Base-by-base conservation (phyloP, 2,797 vertebrate genomes). In the Adelosebastes latens region DNA sequence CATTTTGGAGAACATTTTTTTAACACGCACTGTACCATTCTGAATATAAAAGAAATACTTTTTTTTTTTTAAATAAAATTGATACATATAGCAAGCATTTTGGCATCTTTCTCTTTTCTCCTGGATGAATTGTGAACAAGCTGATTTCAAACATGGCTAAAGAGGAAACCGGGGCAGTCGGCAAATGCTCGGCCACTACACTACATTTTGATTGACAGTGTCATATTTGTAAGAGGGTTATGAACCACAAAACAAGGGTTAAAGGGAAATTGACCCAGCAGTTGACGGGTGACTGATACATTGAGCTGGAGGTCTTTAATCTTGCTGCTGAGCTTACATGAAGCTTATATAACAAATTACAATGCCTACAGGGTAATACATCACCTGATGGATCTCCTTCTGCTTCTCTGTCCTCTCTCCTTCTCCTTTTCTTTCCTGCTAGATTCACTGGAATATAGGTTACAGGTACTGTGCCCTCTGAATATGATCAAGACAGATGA, bases 231-330 rank as follows among this genome's bases (percentile, higher is more conserved):
- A 91, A 94, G 94, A 95, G 94, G 88, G 93, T 94, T 92, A 89
- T 96, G 96, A 97, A 96, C 96, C 96, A 95, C 94, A 94, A 96
- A 96, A 96, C 95, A 94, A 87, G 92, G 94, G 96, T 96, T 96
- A 97, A 97, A 96, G 94, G 95, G 93, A 96, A 96, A 95, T 95
- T 96, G 95, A 97, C 96, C 96, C 93, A 93, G 94, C 86, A 92
- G 80, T 96, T 96, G 92, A 95, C 90, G 93, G 94, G 92, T 95
- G 95, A 95, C 94, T 96, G 96, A 97, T 96, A 96, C 96, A 95
- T 93, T 86, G 91, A 95, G 89, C 92, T 93, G 95, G 93, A 95
- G 96, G 91, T 93, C 95, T 96, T 96, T 96, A 94, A 95, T 97
- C 95, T 96, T 96, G 84, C 90, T 88, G 94, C 92, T 91, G 95